A percentile compares a stretch with the other conserved stretches of the same genome.
phyloP scores from a whole-genome alignment of 2,888 invertebrate species.

The Palloptera scutellata region DNA sequence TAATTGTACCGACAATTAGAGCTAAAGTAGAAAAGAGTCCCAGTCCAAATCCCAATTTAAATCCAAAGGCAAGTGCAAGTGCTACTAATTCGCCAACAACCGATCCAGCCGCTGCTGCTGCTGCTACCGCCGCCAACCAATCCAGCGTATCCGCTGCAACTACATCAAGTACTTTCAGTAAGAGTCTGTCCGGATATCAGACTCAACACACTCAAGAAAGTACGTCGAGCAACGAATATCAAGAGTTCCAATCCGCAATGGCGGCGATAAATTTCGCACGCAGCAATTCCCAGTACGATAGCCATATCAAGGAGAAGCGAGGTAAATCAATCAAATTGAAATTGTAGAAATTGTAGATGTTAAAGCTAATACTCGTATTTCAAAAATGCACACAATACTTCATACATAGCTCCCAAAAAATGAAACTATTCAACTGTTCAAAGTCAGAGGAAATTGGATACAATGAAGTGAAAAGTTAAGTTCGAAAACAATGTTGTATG shows the following conservation, averaged over 20 bases:
- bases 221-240: constrained; percentile 54
- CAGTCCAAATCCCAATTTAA: constrained; percentile 30
- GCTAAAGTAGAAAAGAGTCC: neutral
- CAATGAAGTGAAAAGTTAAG: too few relatives aligned
- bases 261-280: constrained; percentile 76
- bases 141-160: constrained; percentile 38
- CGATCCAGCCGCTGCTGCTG: constrained; percentile 35
- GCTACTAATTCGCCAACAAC: constrained; percentile 35
- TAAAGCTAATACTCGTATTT: neutral
- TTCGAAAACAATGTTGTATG: too few relatives aligned
- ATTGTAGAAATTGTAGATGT: neutral
- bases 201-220: constrained; percentile 43
- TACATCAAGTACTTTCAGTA: constrained; percentile 51
- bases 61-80: constrained; percentile 31
- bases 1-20: constrained; percentile 49
- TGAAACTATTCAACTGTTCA: too few relatives aligned
- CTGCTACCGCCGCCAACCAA: constrained; percentile 39
- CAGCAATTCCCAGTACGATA: constrained; percentile 85
- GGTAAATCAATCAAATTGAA: constrained; percentile 68
- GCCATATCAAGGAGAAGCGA: constrained; percentile 85
- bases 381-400: too few relatives aligned
- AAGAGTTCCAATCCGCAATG: constrained; percentile 70
- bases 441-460: too few relatives aligned
- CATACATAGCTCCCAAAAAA: too few relatives aligned
- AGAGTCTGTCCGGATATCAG: constrained; percentile 54